Evolutionary conservation across 2,113 vertebrate genomes (phyloP).

Genomic region (Microcebus ravelobensis): DNA sequence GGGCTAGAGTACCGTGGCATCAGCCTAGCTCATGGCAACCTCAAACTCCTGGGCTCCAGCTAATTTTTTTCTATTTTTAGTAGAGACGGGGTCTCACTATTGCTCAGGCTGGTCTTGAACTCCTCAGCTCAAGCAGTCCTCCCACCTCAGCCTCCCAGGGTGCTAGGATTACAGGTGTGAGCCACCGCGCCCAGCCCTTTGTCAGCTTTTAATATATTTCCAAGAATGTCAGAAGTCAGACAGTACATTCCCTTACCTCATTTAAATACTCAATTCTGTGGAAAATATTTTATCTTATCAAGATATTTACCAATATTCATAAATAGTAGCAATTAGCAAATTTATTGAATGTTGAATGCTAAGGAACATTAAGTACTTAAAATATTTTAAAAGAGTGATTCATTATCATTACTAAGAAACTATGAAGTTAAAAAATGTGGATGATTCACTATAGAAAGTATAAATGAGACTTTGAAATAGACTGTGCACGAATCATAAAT

Average conservation of each 20-base stretch:
- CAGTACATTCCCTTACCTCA: background rate
- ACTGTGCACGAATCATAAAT: constrained; percentile 68
- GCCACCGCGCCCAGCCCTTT: background rate
- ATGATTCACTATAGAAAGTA: constrained; percentile 86
- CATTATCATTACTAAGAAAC: constrained; percentile 78
- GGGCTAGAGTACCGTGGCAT: too few species aligned
- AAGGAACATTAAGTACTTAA: constrained; percentile 37
- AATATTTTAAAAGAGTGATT: constrained; percentile 80
- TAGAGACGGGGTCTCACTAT: too few species aligned
- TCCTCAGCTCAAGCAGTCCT: too few species aligned
- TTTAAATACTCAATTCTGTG: background rate
- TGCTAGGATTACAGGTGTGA: too few species aligned
- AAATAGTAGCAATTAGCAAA: background rate
- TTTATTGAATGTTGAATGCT: background rate
- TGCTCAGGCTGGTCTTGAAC: too few species aligned
- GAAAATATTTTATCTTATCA: background rate
- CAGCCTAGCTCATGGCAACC: too few species aligned
- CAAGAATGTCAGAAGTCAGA: background rate
- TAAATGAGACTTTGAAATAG: constrained; percentile 78
- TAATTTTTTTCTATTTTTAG: too few species aligned
- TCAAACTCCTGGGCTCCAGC: too few species aligned
- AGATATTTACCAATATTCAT: background rate
- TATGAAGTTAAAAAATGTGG: background rate
- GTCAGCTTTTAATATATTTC: background rate
- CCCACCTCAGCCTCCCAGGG: too few species aligned